Evolutionary conservation across 2,113 vertebrate species (phyloP), one percentile per base, ranked within the genome.

Genomic region (Charadrius vociferus): DNA sequence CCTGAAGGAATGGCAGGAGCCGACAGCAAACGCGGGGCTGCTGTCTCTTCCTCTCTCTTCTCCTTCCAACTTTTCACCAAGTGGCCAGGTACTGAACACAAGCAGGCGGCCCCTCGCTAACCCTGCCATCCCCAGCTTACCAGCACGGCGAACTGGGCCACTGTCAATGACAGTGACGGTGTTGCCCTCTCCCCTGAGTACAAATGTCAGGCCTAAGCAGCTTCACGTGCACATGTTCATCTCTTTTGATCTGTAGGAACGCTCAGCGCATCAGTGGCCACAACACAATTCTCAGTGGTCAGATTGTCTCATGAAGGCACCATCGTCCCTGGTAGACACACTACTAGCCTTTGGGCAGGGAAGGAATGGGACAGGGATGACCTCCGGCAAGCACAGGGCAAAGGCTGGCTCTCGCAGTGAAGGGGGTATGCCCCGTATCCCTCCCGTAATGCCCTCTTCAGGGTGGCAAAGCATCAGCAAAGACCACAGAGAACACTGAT

Each of bases 61-160:
- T 19, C 14, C 50, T 71, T 50, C 32, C 2, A 2, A 39, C 67
- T 36, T 43, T 47, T 14, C 41, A 67, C 66, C 29, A 26, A 58
- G 73, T 1, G 0, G 37, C 17, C 49, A 34, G 29, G 52, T 37
- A 55, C 27, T 0, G 0, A 24, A 43, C 39, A 37, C 34, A 39
- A 41, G n/a, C 68, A 49, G 39, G 61, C 29, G 45, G 53, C 24
- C 12, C 15, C 58, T 53, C 1, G 0, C 77, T 49, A 41, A 49
- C 10, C n/a, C 61, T 68, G 30, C 17, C 50, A 61, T 9, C 41
- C 21, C 50, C 29, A 37, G 37, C 27, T n/a, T 47, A 68, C 30
- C 36, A 47, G 56, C 39, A 59, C 0, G 2, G 58, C 1, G 2
- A 88, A 53, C 36, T 19, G 17, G 56, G 70, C n/a, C 2, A 1